Evolutionary conservation across 1,140 invertebrate species (phyloP), one percentile per base, ranked within the genome.

Genomic region (Drosophila pruinosa): DNA sequence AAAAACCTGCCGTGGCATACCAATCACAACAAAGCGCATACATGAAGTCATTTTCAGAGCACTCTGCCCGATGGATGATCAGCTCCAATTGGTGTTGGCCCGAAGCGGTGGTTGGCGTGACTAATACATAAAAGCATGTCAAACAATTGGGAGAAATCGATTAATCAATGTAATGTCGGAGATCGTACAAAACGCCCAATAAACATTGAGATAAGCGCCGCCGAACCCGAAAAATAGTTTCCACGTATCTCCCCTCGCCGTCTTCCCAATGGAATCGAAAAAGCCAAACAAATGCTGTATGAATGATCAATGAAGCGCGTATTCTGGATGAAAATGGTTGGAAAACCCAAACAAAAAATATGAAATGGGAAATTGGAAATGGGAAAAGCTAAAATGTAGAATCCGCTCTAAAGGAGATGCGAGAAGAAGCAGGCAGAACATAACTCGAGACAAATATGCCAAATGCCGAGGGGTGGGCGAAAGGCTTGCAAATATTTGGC

Each of bases 91-190:
- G n/a, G 24, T 14, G 3, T 28, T 34, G 48, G 7, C 15, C 26
- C 14, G 21, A 2, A 28, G 45, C 12, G 39, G 22, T 41, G 28
- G 61, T 4, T 53, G 41, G 67, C 67, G 58, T 70, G 67, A 70
- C 67, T 70, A 70, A 70, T 70, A 14, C 59, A 50, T 39, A 57
- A 71, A 50, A 50, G 61, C 68, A 57, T 64, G 68, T 71, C 68
- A 71, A 71, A 52, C 68, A 71, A 71, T 71, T 64, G 41, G 52
- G 52, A 48, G 68, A 64, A 71, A 71, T 14, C 26, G 59, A 71
- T 71, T 71, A 63, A 71, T 71, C 68, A 71, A 64, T 71, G 43
- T 57, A 43, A 43, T 26, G 14, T 24, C 41, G 31, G 12, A 17
- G 48, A 63, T 70, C 58, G 50, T 22, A 63, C 41, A 64, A 64